Percentiles rank a stretch among this genome's conserved stretches.
phyloP scores from a whole-genome alignment of 2,888 invertebrate genomes.

The Lamproptera curius region DNA sequence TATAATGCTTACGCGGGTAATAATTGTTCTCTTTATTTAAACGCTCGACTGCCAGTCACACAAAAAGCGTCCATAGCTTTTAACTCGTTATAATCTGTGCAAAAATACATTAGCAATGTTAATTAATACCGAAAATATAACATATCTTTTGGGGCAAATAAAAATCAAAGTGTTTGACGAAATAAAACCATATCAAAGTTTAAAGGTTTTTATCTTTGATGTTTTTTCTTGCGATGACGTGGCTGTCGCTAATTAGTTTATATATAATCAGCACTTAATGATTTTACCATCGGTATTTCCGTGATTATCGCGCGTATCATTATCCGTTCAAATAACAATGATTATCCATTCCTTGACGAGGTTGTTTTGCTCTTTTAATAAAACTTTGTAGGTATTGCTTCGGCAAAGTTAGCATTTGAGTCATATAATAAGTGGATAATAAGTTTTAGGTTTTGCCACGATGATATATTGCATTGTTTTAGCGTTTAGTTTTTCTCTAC shows the following conservation, averaged over 20 bases:
- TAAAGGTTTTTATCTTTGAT: slow-evolving; percentile 31
- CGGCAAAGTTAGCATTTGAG: too few species aligned
- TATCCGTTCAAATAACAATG: not conserved
- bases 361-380: not conserved
- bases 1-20: not conserved
- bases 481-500: too few species aligned
- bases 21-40: slow-evolving; percentile 4
- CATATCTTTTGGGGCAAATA: slow-evolving; percentile 11
- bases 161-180: slow-evolving; percentile 30
- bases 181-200: slow-evolving; percentile 38
- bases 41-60: slow-evolving; percentile 7
- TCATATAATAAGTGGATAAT: too few species aligned
- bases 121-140: slow-evolving; percentile 5
- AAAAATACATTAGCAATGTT: too few species aligned
- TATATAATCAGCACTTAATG: slow-evolving; percentile 1
- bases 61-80: not conserved
- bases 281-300: slow-evolving; percentile 8
- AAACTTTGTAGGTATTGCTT: too few species aligned
- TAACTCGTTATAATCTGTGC: not conserved
- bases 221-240: slow-evolving; percentile 19
- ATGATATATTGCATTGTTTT: too few species aligned
- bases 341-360: not conserved
- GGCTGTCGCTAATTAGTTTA: not conserved
- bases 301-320: slow-evolving; percentile 3
- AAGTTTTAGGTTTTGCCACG: too few species aligned